phyloP scores from a whole-genome alignment of 2,888 invertebrate genomes.

The Polydrusus pterygomalis region DNA sequence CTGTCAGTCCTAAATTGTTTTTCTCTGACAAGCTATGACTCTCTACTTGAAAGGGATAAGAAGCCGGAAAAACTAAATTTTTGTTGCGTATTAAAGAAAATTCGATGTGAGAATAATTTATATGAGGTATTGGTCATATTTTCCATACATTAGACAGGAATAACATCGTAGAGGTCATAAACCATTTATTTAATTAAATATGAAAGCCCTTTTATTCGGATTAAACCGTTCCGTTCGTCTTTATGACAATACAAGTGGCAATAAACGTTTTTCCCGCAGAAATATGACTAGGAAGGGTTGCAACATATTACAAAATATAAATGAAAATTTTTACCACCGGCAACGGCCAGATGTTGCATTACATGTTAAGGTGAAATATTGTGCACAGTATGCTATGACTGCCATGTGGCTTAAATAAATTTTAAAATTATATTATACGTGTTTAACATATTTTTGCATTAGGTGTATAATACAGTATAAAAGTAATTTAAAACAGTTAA shows the following conservation, averaged over 20 bases:
- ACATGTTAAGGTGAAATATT: constrained; percentile 53
- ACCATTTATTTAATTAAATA: constrained; percentile 40
- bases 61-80: too few species aligned
- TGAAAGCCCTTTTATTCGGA: constrained; percentile 13
- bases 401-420: constrained; percentile 39
- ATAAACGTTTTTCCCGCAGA: constrained; percentile 51
- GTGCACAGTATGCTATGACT: constrained; percentile 26
- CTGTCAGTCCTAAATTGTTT: too few species aligned
- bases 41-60: too few species aligned
- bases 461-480: neutral
- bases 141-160: too few species aligned
- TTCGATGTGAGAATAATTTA: too few species aligned
- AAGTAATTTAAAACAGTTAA: too few species aligned
- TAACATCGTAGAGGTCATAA: neutral
- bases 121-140: too few species aligned
- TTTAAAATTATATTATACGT: constrained; percentile 13
- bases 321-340: constrained; percentile 55
- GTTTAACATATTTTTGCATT: constrained; percentile 34
- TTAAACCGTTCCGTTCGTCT: constrained; percentile 43
- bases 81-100: too few species aligned
- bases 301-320: constrained; percentile 53
- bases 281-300: constrained; percentile 49
- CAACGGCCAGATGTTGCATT: constrained; percentile 51
- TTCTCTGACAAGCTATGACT: too few species aligned
- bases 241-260: constrained; percentile 39